Base-by-base conservation (phyloP, 2,888 invertebrate species). In the Heliconius charithonia region DNA sequence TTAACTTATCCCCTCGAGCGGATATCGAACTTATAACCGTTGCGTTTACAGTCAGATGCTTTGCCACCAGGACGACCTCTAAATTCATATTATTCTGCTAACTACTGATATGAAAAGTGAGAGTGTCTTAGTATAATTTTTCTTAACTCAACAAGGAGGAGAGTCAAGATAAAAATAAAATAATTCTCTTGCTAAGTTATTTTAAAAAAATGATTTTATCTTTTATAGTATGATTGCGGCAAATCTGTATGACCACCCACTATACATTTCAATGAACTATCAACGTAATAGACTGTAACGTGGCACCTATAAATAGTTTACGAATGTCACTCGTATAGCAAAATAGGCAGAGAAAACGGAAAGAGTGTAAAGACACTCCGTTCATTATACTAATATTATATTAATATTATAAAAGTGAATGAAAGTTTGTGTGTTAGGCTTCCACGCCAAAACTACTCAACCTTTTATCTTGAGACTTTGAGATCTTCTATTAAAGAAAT, bases 181-280 rank as follows among this genome's bases (percentile, higher is more conserved):
- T 12, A 19, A 37, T 0, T 29, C 29, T 16, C 13, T 19, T 19
- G 29, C 32, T 22, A 22, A 37, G 66, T 22, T 37, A n/a, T 67
- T 67, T 67, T 37, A 13, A 67, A 29, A n/a, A 41, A 67, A 67
- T n/a, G n/a, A 67, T n/a, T 37, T 37, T n/a, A 6, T n/a, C 25
- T 67, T n/a, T 37, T 67, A 67, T 37, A 67, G 37, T 41, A n/a
- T 67, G 67, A 67, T 67, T 37, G 67, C n/a, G 37, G n/a, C 41
- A 67, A 10, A 41, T 37, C 37, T 0, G 41, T 25, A n/a, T 25
- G 4, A 25, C 37, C 67, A n/a, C 67, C 67, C 67, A 67, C 67
- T 67, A 41, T 51, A 13, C 67, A n/a, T 37, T 41, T 41, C 37
- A 37, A 67, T 67, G 37, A n/a, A 27, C 63, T 27, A 27, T 37